Conservation (phyloP, 64 coral and sea anemone species). For the Catalaphyllia jardinei region DNA sequence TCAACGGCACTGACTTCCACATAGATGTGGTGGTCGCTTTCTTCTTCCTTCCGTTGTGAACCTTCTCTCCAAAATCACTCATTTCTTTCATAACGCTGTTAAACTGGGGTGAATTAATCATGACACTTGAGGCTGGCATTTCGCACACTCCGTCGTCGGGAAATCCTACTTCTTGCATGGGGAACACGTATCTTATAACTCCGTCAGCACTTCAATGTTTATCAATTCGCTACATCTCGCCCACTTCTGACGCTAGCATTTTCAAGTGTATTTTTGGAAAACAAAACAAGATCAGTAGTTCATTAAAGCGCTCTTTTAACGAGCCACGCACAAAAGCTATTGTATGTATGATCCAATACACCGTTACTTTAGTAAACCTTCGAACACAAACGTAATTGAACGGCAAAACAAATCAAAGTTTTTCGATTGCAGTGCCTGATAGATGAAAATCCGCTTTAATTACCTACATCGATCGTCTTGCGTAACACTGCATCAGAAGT, state of each 20-base stretch:
- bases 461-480: neutral
- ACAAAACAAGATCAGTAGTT: neutral
- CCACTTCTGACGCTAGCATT: neutral
- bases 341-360: neutral
- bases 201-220: neutral
- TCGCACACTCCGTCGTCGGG: neutral
- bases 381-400: neutral
- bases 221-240: neutral
- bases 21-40: neutral
- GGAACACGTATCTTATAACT: neutral
- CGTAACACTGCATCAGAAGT: neutral
- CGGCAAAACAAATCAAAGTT: neutral
- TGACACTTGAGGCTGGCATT: neutral
- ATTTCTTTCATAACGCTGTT: slow-evolving; percentile 4
- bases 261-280: neutral
- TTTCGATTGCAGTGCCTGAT: neutral
- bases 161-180: neutral
- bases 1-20: neutral
- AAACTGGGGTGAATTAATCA: slow-evolving; percentile 28
- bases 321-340: neutral
- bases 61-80: neutral
- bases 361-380: neutral
- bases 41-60: neutral
- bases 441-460: neutral
- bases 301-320: neutral